Base-by-base conservation (phyloP, 2,113 vertebrate genomes). In the Antennarius striatus region DNA sequence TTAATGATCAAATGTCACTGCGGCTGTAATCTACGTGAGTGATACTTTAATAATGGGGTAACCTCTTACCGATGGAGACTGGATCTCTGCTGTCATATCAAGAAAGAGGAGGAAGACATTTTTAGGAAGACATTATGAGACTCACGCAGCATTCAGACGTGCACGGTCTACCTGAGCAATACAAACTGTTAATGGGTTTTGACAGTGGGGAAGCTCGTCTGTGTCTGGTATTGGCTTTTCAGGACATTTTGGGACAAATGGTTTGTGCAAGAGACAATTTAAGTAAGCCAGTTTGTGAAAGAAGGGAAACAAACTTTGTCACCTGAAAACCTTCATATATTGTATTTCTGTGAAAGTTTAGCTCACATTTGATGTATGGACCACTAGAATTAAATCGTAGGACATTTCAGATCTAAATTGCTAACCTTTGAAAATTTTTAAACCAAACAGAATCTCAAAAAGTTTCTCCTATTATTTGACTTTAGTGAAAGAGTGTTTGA, bases 31-130 rank as follows among this genome's bases (percentile, higher is more conserved):
- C 78, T 67, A 63, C 88, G 75, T 83, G 85, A 83, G 80, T 86
- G 83, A 92, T 90, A 88, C 88, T 90, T 92, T 87, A 89, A 92
- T 90, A 89, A 92, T 86, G 70, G 79, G 75, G 86, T 75, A 42
- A 56, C 58, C 71, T 75, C 58, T 36, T 3, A 3, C 58, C 63
- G 43, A 69, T 40, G 48, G 45, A 84, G 79, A 73, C 70, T 61
- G 60, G 68, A 84, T 83, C 79, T 78, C 54, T 79, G 53, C 52
- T 69, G 74, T 85, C 83, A 86, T 83, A 80, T 81, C 63, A 52
- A 56, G 48, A 73, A 56, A 57, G 63, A 64, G 75, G 69, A 71
- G 73, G 63, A 67, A 80, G 79, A 43, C 73, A 77, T 91, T 83
- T 88, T 85, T 82, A 71, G 83, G 81, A 78, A 69, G 63, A 76